Percentiles rank a stretch among this genome's conserved stretches.
These are phyloP conservation scores for Synanthedon formicaeformis DNA, from an alignment of 2,888 invertebrate genomes.

Conservation along the genomic window DNA sequence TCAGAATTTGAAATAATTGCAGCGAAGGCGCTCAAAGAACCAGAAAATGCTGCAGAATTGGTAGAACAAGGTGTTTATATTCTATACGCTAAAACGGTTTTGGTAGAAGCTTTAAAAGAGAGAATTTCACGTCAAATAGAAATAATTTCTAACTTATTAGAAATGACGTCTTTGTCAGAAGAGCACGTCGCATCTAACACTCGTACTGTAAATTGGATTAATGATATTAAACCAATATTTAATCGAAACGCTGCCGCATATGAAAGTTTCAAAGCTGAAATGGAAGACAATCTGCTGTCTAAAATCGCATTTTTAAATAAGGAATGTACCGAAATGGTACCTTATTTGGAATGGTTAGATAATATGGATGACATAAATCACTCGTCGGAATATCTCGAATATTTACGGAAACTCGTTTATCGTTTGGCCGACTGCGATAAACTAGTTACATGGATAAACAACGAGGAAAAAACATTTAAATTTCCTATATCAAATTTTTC, in stretches of 20 bases:
- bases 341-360: constrained; percentile 81
- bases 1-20: constrained; percentile 79
- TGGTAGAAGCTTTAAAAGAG: constrained; percentile 76
- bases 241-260: constrained; percentile 83
- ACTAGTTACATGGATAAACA: constrained; percentile 87
- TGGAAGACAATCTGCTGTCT: constrained; percentile 82
- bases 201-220: constrained; percentile 86
- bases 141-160: constrained; percentile 78
- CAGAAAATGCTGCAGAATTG: constrained; percentile 83
- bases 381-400: constrained; percentile 82
- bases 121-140: constrained; percentile 76
- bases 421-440: constrained; percentile 81
- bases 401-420: constrained; percentile 80
- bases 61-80: constrained; percentile 86
- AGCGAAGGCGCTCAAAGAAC: constrained; percentile 76
- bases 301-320: constrained; percentile 78
- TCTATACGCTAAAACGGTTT: constrained; percentile 79
- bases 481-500: constrained; percentile 82
- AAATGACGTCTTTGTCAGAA: constrained; percentile 78
- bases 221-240: constrained; percentile 83
- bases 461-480: constrained; percentile 88
- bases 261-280: constrained; percentile 84
- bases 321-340: constrained; percentile 78
- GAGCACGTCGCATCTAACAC: constrained; percentile 85
- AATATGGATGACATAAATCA: constrained; percentile 86